Evolutionary conservation across 2,797 vertebrate genomes (phyloP), one percentile per base, ranked within the genome.

Genomic region (Coregonus ussuriensis): DNA sequence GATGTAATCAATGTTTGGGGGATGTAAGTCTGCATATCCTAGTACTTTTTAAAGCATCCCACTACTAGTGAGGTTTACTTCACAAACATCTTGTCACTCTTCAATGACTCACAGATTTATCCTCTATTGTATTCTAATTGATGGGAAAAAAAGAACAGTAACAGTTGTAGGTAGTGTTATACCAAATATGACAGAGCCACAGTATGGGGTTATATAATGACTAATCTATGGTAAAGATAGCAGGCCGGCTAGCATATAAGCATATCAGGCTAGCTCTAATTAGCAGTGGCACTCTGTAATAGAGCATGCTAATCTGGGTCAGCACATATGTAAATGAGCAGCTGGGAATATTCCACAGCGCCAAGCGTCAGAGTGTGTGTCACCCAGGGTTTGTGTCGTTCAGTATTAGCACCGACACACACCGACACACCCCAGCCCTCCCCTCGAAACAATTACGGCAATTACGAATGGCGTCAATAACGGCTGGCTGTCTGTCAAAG

Each of bases 391-490:
- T 47, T 51, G 33, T 71, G 66, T 62, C 54, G 16, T 16, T 62
- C 16, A 9, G 9, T 47, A 74, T 74, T 75, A 75, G 74, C 47
- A 15, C 21, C 74, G 47, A 65, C 74, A 65, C 37, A 67, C 41
- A 47, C 62, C 13, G 29, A 25, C 74, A 54, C 56, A 62, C 56
- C 56, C 56, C 6, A 59, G n/a, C 6, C 54, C 54, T 33, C 56
- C 72, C 31, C 54, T 54, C 7, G 37, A 25, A 67, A 75, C 62
- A 66, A 75, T 75, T 75, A 75, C 29, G 1, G 59, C 62, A 75
- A 75, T 75, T 75, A 51, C 74, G 21, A 41, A 56, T 54, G 6
- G 21, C 54, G 53, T 71, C 68, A 71, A 37, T 77, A 71, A 75
- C 62, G 37, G 9, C 59, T n/a, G 56, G n/a, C 18, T 59, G n/a